A percentile compares a stretch with the other conserved stretches of the same genome.
phyloP scores from a whole-genome alignment of 2,797 vertebrate genomes.

The Labeo calbasu region DNA sequence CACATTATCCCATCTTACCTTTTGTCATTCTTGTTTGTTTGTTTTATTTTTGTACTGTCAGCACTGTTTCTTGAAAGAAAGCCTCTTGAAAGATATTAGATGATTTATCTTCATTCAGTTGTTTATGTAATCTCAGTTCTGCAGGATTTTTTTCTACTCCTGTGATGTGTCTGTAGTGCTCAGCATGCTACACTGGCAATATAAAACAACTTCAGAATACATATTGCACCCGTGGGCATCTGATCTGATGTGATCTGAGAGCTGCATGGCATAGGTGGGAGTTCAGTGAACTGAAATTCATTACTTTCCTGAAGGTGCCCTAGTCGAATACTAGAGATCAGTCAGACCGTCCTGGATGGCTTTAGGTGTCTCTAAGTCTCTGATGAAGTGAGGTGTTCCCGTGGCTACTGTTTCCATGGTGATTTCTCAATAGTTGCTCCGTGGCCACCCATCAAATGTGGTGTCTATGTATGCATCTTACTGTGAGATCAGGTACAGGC shows the following conservation, averaged over 20 bases:
- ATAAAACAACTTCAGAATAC: not conserved
- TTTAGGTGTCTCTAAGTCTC: not conserved
- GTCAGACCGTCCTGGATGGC: not conserved
- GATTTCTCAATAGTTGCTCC: not conserved
- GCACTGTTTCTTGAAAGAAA: not conserved
- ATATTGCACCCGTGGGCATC: not conserved
- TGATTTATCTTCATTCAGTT: not conserved
- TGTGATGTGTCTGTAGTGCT: not conserved
- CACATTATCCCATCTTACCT: not conserved
- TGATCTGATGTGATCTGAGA: not conserved
- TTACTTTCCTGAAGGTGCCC: not conserved
- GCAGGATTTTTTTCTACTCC: not conserved
- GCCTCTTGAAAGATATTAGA: no score
- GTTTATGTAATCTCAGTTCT: not conserved
- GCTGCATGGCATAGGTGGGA: not conserved
- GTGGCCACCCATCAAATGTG: not conserved
- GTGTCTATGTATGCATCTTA: not conserved
- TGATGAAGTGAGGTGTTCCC: not conserved
- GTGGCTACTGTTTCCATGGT: slow-evolving; percentile 18
- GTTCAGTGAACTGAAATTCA: not conserved
- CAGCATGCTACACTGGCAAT: not conserved
- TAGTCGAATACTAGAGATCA: not conserved
- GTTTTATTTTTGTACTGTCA: not conserved
- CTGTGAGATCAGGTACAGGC: not conserved
- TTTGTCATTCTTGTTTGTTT: not conserved